phyloP scores from a whole-genome alignment of 2,113 vertebrate species.

The Myotis lucifugus region DNA sequence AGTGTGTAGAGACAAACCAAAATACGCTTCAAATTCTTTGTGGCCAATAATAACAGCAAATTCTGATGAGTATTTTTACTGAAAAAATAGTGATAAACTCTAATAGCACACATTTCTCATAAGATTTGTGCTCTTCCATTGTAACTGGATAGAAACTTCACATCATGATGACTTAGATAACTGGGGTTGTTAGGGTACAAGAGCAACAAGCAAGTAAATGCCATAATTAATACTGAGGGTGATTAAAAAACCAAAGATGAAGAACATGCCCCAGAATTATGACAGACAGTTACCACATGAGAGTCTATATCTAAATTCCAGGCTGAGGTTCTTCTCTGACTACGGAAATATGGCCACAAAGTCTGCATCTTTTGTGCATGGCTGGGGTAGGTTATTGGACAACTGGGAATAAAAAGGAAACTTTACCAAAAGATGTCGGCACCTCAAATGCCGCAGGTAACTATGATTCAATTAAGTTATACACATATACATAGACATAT shows the following conservation, averaged over 20 bases:
- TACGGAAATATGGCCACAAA: background rate
- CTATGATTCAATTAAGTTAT: background rate
- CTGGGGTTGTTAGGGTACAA: background rate
- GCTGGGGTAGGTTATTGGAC: background rate
- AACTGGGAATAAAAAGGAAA: conserved; percentile 8
- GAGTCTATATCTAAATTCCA: background rate
- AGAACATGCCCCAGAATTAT: background rate
- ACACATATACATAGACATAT: background rate
- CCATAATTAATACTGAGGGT: background rate
- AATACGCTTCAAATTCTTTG: background rate
- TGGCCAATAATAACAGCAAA: background rate
- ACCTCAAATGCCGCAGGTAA: background rate
- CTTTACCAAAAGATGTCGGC: background rate
- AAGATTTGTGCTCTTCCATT: background rate
- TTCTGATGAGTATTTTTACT: background rate
- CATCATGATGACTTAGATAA: background rate
- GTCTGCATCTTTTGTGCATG: background rate
- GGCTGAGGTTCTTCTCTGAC: background rate
- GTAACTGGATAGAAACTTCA: background rate
- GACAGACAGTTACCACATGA: background rate
- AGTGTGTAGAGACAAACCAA: background rate
- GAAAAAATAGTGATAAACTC: background rate
- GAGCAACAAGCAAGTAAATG: background rate
- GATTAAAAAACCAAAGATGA: background rate
- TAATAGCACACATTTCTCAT: background rate